Conservation (phyloP, 1,140 invertebrate genomes). For the Cardiocondyla obscurior region DNA sequence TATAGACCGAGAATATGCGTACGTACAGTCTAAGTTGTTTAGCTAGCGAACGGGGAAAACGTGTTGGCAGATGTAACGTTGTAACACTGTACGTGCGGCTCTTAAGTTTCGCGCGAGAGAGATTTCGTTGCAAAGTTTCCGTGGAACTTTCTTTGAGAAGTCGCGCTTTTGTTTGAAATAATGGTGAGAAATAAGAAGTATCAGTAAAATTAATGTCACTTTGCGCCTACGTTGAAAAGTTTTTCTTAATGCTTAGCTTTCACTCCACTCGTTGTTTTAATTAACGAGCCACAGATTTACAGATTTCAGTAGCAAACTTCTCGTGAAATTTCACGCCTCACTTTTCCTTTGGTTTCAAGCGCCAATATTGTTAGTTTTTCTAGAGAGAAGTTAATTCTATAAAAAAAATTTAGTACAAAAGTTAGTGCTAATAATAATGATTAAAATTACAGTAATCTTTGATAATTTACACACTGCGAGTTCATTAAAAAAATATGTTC, state of each 20-base stretch:
- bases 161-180: background rate
- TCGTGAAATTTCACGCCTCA: slow-evolving; percentile 15
- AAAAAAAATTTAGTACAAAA: slow-evolving; percentile 1
- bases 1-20: background rate
- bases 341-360: background rate
- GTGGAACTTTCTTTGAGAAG: slow-evolving; percentile 3
- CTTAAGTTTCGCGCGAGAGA: background rate
- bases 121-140: slow-evolving; percentile 6
- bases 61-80: slow-evolving; percentile 26
- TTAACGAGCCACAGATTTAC: slow-evolving; percentile 17
- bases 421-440: background rate
- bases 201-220: background rate
- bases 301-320: background rate
- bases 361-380: background rate
- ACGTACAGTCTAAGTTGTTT: background rate
- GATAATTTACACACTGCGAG: background rate
- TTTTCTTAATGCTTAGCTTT: background rate
- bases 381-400: background rate
- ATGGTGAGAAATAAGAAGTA: background rate
- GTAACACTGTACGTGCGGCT: background rate
- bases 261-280: slow-evolving; percentile 18
- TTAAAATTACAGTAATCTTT: background rate
- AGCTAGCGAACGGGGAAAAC: background rate
- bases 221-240: background rate
- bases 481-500: background rate